Conservation (phyloP, 2,888 invertebrate species). For the Chouioia cunea region DNA sequence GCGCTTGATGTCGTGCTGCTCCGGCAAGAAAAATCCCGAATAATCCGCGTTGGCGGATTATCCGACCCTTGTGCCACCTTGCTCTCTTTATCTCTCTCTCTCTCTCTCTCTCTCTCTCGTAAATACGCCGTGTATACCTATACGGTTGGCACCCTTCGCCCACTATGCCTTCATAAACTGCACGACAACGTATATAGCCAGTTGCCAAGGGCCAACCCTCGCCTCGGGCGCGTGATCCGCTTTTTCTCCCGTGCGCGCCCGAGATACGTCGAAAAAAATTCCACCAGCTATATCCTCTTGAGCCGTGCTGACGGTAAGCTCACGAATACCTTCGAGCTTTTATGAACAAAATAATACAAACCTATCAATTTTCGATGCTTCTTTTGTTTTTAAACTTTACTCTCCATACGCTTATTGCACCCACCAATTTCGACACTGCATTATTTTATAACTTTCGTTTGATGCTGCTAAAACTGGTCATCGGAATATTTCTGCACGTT, state of each 20-base stretch:
- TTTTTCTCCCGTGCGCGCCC: conserved; percentile 28
- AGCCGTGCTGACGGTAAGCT: conserved; percentile 5
- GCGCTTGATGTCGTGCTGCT: conserved; percentile 44
- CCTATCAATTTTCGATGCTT: not conserved
- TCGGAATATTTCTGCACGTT: too few species aligned
- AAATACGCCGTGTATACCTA: conserved; percentile 10
- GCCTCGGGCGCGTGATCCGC: conserved; percentile 33
- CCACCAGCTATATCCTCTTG: conserved; percentile 32
- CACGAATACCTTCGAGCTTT: conserved; percentile 7
- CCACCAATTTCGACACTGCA: not conserved
- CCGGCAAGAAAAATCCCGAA: conserved; percentile 62
- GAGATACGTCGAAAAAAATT: conserved; percentile 34
- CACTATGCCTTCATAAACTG: conserved; percentile 42
- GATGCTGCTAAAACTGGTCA: too few species aligned
- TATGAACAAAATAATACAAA: conserved; percentile 29
- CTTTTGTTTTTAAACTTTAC: conserved; percentile 3
- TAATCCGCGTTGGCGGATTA: conserved; percentile 65
- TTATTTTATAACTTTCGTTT: not conserved
- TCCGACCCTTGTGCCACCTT: conserved; percentile 56
- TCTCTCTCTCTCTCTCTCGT: conserved; percentile 43
- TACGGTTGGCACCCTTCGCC: conserved; percentile 4
- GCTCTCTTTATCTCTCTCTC: conserved; percentile 47
- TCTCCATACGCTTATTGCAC: not conserved
- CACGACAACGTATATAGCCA: conserved; percentile 32
- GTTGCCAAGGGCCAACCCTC: conserved; percentile 5